Base-by-base conservation (phyloP, 1,140 invertebrate genomes). In the Lordiphosa clarofinis region DNA sequence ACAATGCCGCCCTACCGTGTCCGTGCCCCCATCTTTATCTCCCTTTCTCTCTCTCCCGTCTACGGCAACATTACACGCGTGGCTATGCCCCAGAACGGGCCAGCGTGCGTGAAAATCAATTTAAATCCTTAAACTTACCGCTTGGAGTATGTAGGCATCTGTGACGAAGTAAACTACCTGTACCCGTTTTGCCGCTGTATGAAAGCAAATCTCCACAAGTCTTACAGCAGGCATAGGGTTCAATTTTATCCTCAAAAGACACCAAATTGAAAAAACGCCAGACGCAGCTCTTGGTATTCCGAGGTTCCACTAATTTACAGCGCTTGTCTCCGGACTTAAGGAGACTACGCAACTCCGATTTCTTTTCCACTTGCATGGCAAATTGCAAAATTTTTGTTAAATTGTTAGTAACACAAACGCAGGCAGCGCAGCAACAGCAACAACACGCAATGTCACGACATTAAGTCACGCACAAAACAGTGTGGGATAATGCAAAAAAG, bases 401-500 rank as follows among this genome's bases (percentile, higher is more conserved):
- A 47, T 67, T 4, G 40, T 46, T 42, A 67, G 44, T 57, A 53
- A 68, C 39, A 56, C 64, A 53, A 65, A 0, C 53, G 53, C 60
- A 69, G 36, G 24, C 58, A 75, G 72, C 64, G 72, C 15, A 8
- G 38, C 38, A 44, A 5, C 21, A 44, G 31, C 12, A 46, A 12
- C 43, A 46, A 46, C 28, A 46, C n/a, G 31, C 28, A 46, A 76
- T 62, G 63, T 72, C 76, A 82, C 75, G 76, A 71, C 58, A 59
- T 70, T 74, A 55, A 82, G 76, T 81, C 76, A 81, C 76, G 76
- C 76, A 81, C 78, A 81, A 65, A 82, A 72, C 42, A 56, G 76
- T 81, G 72, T 54, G 65, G 78, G 11, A 62, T 65, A 82, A 24
- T 33, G 58, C 49, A 7, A 11, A 40, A 44, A 42, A 4, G 5